Conservation (phyloP, 2,888 invertebrate genomes). For the Chalcis sispes region DNA sequence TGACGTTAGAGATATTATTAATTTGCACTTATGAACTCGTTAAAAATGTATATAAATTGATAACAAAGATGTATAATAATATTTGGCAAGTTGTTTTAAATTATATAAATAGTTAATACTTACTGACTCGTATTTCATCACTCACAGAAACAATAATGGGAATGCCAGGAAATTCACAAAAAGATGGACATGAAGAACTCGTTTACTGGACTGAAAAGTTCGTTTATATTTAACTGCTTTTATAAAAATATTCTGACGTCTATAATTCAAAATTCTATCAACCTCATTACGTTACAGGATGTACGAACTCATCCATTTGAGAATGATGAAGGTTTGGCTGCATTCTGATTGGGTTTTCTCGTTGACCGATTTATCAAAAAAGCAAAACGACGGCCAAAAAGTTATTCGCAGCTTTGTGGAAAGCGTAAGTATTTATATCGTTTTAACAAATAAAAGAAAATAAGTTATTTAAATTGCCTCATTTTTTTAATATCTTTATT, state of each 20-base stretch:
- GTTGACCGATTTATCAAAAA: constrained; percentile 47
- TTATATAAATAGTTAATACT: neutral
- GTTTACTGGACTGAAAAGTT: constrained; percentile 59
- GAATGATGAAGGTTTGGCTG: constrained; percentile 64
- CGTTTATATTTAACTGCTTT: neutral
- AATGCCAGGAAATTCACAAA: constrained; percentile 57
- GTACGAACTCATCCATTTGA: constrained; percentile 59
- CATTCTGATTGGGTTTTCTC: constrained; percentile 60
- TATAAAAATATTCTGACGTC: neutral
- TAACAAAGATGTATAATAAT: too few relatives aligned
- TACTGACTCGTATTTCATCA: neutral
- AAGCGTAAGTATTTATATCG: constrained; percentile 49
- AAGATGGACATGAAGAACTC: constrained; percentile 57
- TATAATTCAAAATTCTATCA: neutral
- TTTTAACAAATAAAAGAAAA: too few relatives aligned
- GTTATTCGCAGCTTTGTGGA: constrained; percentile 60
- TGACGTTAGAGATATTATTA: too few relatives aligned
- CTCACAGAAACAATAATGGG: constrained; percentile 62
- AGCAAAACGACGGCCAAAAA: constrained; percentile 53
- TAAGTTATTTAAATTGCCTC: too few relatives aligned
- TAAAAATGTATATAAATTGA: too few relatives aligned
- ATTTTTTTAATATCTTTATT: too few relatives aligned
- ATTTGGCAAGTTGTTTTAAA: neutral
- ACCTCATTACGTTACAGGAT: constrained; percentile 51
- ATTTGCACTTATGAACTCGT: too few relatives aligned